Evolutionary conservation across 2,888 invertebrate species (phyloP), one percentile per base, ranked within the genome.

Genomic region (Phyto melanocephala): DNA sequence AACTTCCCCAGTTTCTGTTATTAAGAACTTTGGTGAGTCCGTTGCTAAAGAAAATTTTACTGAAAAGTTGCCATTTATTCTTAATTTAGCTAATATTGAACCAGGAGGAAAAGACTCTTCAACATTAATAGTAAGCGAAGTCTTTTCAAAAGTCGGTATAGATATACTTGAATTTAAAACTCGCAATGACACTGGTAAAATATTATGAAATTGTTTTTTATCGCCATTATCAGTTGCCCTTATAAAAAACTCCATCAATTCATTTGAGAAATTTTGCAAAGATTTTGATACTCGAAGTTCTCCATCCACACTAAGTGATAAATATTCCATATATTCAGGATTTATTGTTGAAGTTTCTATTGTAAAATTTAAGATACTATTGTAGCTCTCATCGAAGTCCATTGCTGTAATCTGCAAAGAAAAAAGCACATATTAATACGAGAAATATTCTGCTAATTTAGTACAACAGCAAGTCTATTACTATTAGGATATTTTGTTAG

Each of bases 221-320:
- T 93, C 92, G 0, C 97, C 97, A 87, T 93, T 93, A 92, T 98
- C 98, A 67, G 94, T 94, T 15, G 97, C 98, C 80, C 96, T 94
- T 67, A 98, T 95, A 92, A 98, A 97, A 90, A 98, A 95, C 92
- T 96, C 96, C 90, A 97, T 95, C 70, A 95, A 93, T 90, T 95
- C 94, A 79, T 95, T 95, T 35, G 85, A 84, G 88, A 91, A 94
- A 24, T 92, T 90, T 15, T 93, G 89, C 17, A 94, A 94, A 87
- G 93, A 93, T 85, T 94, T 93, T 8, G 93, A 92, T 76, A 97
- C 91, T 71, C 93, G 94, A 24, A 98, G 92, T 85, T 94, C 94
- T 10, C 98, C 98, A 20, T 95, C 95, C 79, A 92, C 92, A 88
- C 97, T 95, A 13, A 98, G 94, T 67, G 93, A 92, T 90, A 98